Conservation (phyloP, 2,888 invertebrate genomes). For the Habrosyne pyritoides region DNA sequence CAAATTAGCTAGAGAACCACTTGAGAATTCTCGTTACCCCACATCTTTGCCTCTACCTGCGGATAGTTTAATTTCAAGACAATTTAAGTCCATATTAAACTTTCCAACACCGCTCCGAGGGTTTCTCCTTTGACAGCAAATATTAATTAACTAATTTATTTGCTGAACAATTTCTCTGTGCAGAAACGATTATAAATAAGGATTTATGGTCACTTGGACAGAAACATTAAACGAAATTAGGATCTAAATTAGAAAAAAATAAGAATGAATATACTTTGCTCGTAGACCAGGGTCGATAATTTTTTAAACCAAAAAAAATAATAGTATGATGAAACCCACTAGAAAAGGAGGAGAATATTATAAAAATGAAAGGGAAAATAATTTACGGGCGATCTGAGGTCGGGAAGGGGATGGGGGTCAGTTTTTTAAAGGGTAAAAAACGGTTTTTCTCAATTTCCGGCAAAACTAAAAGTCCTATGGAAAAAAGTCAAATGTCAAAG, state of each 20-base stretch:
- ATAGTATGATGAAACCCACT: too few relatives aligned
- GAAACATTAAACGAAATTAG: background rate
- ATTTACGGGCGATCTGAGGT: too few relatives aligned
- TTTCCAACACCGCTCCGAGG: slow-evolving; percentile 7
- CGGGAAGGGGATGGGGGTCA: too few relatives aligned
- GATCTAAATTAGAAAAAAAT: background rate
- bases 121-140: slow-evolving; percentile 15
- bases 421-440: too few relatives aligned
- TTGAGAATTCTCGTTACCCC: background rate
- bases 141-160: slow-evolving; percentile 24
- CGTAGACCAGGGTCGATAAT: too few relatives aligned
- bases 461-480: too few relatives aligned
- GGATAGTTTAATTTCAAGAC: slow-evolving; percentile 6
- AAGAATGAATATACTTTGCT: background rate
- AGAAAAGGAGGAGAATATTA: too few relatives aligned
- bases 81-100: slow-evolving; percentile 7
- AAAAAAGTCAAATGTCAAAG: too few relatives aligned
- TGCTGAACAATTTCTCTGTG: slow-evolving; percentile 7
- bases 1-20: background rate
- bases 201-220: background rate
- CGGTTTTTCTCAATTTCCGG: too few relatives aligned
- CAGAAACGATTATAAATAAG: background rate
- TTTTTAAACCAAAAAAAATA: too few relatives aligned
- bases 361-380: too few relatives aligned
- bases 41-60: background rate